Evolutionary conservation across 1,140 invertebrate genomes (phyloP).

Genomic region (Procambarus clarkii): DNA sequence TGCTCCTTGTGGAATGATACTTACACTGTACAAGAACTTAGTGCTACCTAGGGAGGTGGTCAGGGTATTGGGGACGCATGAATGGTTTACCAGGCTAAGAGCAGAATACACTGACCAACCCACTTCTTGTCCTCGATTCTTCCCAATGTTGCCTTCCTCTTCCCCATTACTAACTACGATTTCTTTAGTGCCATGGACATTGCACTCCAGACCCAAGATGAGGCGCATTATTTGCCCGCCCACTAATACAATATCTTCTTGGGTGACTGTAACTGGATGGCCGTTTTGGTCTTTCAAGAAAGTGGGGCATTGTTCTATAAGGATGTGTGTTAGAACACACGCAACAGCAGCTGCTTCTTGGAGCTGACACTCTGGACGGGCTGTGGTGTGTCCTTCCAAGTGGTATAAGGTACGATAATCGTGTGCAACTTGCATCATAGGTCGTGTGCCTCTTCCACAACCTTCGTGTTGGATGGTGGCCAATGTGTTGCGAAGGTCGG

Average conservation of each 20-base stretch:
- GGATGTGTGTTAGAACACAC: constrained; percentile 45
- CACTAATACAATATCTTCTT: constrained; percentile 46
- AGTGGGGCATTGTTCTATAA: constrained; percentile 30
- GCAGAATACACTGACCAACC: constrained; percentile 64
- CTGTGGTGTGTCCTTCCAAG: constrained; percentile 59
- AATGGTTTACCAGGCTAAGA: constrained; percentile 67
- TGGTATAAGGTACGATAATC: constrained; percentile 57
- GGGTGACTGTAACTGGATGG: background rate
- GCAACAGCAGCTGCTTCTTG: constrained; percentile 60
- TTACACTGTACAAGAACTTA: constrained; percentile 67
- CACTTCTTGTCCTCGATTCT: constrained; percentile 43
- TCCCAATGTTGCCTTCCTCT: background rate
- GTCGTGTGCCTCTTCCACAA: constrained; percentile 34
- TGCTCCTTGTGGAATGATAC: constrained; percentile 54
- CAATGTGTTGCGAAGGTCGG: constrained; percentile 14
- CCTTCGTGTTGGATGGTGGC: constrained; percentile 20
- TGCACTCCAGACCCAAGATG: constrained; percentile 62
- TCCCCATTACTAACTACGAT: background rate
- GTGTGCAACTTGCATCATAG: constrained; percentile 6
- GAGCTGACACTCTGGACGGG: constrained; percentile 49
- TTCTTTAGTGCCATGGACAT: constrained; percentile 65
- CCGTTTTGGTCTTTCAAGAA: constrained; percentile 35
- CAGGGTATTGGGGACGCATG: constrained; percentile 58
- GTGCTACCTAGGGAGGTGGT: constrained; percentile 51
- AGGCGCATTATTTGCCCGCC: constrained; percentile 61